phyloP scores from a whole-genome alignment of 2,113 vertebrate species.

The Sisor rabdophorus region DNA sequence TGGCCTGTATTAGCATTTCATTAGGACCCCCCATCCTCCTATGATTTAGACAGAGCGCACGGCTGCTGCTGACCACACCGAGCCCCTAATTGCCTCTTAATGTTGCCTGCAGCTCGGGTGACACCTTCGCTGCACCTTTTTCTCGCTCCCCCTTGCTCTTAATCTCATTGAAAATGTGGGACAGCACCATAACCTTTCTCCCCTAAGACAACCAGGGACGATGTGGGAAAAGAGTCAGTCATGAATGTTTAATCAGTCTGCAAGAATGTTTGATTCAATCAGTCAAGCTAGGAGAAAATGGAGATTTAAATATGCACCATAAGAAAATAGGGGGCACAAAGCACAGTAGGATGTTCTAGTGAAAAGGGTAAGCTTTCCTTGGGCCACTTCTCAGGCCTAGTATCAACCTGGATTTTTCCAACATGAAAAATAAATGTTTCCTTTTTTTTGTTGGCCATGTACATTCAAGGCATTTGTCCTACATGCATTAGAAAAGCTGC shows the following conservation, averaged over 20 bases:
- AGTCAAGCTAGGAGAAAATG: conserved; percentile 23
- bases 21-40: conserved; percentile 65
- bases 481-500: not conserved
- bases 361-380: conserved; percentile 4
- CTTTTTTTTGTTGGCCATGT: conserved; percentile 6
- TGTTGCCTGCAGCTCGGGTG: conserved; percentile 48
- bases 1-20: conserved; percentile 79
- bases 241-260: conserved; percentile 37
- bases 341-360: not conserved
- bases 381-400: conserved; percentile 3
- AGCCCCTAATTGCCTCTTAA: conserved; percentile 55
- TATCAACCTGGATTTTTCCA: not conserved
- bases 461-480: not conserved
- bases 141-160: conserved; percentile 29
- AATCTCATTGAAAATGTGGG: conserved; percentile 41
- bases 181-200: conserved; percentile 35
- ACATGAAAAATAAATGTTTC: not conserved
- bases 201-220: conserved; percentile 25
- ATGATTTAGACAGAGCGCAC: conserved; percentile 50
- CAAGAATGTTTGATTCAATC: conserved; percentile 38
- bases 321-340: not conserved
- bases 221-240: conserved; percentile 25
- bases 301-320: conserved; percentile 21
- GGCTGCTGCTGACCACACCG: conserved; percentile 51
- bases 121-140: conserved; percentile 36